Evolutionary conservation across 1,140 invertebrate species (phyloP).

Genomic region (Nephila pilipes): DNA sequence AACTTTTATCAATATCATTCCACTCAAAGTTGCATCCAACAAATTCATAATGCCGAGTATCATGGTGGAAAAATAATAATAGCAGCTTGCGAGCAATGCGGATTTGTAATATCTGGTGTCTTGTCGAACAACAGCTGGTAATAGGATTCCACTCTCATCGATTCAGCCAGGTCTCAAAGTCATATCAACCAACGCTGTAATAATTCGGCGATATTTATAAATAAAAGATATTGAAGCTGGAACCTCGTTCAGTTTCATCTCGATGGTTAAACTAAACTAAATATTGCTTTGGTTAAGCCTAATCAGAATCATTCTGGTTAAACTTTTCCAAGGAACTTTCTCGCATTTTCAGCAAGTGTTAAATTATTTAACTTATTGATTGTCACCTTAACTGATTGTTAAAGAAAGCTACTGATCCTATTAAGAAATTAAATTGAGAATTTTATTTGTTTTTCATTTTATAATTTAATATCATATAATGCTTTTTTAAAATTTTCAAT

Average conservation of each 20-base stretch:
- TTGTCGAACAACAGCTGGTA: constrained; percentile 23
- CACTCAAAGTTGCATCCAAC: not conserved
- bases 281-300: too few relatives aligned
- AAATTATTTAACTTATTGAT: too few relatives aligned
- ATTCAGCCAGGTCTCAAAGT: not conserved
- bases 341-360: too few relatives aligned
- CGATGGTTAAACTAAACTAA: not conserved
- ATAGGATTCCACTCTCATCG: not conserved
- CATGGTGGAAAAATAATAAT: not conserved
- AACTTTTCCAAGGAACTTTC: too few relatives aligned
- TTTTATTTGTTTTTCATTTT: too few relatives aligned
- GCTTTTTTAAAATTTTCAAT: too few relatives aligned
- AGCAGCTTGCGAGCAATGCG: not conserved
- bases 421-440: too few relatives aligned
- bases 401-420: too few relatives aligned
- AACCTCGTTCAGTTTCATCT: not conserved
- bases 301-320: too few relatives aligned
- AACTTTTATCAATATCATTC: not conserved
- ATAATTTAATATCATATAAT: too few relatives aligned
- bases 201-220: not conserved
- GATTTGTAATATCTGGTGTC: constrained; percentile 26
- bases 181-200: not conserved
- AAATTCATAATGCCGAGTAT: not conserved
- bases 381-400: too few relatives aligned
- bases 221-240: not conserved